Percentiles rank a stretch among this genome's conserved stretches.
These are phyloP conservation scores for Ptychochromis oligacanthus DNA, from an alignment of 2,113 vertebrate species.

Conservation along the genomic window DNA sequence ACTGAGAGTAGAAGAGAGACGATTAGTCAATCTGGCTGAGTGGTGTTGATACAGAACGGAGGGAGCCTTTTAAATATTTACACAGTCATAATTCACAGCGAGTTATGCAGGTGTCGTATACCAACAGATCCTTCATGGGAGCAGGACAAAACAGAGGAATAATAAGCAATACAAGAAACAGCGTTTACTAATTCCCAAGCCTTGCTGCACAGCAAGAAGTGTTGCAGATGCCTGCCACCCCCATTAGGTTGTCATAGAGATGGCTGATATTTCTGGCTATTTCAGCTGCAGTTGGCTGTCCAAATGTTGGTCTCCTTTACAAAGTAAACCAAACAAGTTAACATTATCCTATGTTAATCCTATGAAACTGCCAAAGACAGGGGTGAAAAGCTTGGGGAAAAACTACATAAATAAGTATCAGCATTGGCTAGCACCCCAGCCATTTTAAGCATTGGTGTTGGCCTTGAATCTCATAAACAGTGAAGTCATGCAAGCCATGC, in stretches of 20 bases:
- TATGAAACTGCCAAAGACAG: neutral
- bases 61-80: slow-evolving; percentile 81
- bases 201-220: slow-evolving; percentile 14
- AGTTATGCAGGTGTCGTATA: slow-evolving; percentile 69
- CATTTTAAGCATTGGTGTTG: neutral
- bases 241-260: slow-evolving; percentile 62
- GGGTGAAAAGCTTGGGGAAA: no score
- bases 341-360: neutral
- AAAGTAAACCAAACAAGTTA: slow-evolving; percentile 22
- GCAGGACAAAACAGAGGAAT: slow-evolving; percentile 44
- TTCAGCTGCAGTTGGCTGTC: slow-evolving; percentile 32
- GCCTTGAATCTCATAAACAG: neutral
- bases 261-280: slow-evolving; percentile 54
- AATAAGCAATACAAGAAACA: slow-evolving; percentile 29
- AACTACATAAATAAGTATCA: no score
- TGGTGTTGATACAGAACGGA: slow-evolving; percentile 71
- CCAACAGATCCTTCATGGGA: slow-evolving; percentile 53
- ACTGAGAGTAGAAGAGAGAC: slow-evolving; percentile 50
- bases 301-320: slow-evolving; percentile 36
- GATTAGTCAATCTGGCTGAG: slow-evolving; percentile 78
- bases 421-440: neutral
- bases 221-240: slow-evolving; percentile 47
- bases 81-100: slow-evolving; percentile 73
- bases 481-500: neutral
- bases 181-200: slow-evolving; percentile 40